These are phyloP conservation scores for Sorex fumeus DNA, from an alignment of 2,113 vertebrate species.

Conservation along the genomic window DNA sequence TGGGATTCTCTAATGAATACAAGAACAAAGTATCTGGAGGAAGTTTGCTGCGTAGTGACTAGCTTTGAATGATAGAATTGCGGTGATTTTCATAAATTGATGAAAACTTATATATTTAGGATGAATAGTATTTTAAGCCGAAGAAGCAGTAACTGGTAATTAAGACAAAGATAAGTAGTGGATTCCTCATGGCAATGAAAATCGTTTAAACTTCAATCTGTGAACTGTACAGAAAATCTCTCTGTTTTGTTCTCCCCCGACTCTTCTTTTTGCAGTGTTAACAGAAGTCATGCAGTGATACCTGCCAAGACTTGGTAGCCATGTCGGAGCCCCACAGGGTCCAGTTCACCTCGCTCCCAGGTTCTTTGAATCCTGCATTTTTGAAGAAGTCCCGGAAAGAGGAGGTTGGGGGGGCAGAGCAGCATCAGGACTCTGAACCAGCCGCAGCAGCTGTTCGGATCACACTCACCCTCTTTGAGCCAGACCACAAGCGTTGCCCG, in stretches of 20 bases:
- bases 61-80: not conserved
- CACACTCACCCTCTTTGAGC: slow-evolving; percentile 92
- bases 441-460: slow-evolving; percentile 89
- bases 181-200: slow-evolving; percentile 22
- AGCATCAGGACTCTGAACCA: slow-evolving; percentile 84
- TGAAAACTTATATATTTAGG: slow-evolving; percentile 34
- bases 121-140: slow-evolving; percentile 23
- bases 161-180: slow-evolving; percentile 28
- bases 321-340: slow-evolving; percentile 95
- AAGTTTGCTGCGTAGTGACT: not conserved
- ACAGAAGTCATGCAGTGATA: slow-evolving; percentile 86
- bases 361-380: slow-evolving; percentile 84
- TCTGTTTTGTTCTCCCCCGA: slow-evolving; percentile 43
- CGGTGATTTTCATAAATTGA: slow-evolving; percentile 1
- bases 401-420: slow-evolving; percentile 76
- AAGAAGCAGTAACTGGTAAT: not conserved
- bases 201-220: slow-evolving; percentile 43
- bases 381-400: slow-evolving; percentile 86
- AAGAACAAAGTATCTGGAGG: not conserved
- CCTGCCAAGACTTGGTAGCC: slow-evolving; percentile 77
- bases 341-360: slow-evolving; percentile 91
- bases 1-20: too few relatives aligned
- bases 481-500: slow-evolving; percentile 92
- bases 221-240: slow-evolving; percentile 31
- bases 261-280: slow-evolving; percentile 53